phyloP scores from a whole-genome alignment of 2,888 invertebrate species.

The Polymixis lichenea region DNA sequence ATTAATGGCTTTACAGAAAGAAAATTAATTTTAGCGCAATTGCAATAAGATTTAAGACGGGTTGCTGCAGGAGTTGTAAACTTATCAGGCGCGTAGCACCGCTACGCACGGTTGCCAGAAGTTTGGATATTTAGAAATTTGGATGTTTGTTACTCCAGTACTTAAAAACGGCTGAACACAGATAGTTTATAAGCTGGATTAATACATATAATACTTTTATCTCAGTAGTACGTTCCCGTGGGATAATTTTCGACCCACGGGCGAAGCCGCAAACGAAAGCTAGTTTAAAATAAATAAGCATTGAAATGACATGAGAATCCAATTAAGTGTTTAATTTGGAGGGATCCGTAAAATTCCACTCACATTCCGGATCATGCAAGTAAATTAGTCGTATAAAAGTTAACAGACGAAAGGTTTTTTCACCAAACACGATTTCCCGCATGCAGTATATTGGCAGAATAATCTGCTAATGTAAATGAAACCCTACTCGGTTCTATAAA shows the following conservation, averaged over 20 bases:
- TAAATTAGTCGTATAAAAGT: slow-evolving; percentile 43
- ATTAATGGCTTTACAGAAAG: background rate
- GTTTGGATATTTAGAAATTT: too few species aligned
- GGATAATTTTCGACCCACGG: too few species aligned
- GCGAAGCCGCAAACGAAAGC: background rate
- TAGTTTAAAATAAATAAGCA: background rate
- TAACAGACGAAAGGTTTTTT: slow-evolving; percentile 21
- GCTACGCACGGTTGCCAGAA: slow-evolving; percentile 2
- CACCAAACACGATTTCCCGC: slow-evolving; percentile 22
- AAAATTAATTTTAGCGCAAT: background rate
- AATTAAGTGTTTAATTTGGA: slow-evolving; percentile 10
- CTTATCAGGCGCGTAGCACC: background rate
- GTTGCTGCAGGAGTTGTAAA: background rate
- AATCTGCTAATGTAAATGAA: slow-evolving; percentile 60
- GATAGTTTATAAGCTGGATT: too few species aligned
- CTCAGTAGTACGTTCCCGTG: too few species aligned
- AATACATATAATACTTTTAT: too few species aligned
- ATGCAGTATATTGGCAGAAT: slow-evolving; percentile 50
- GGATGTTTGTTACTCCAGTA: too few species aligned
- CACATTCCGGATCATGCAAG: slow-evolving; percentile 11
- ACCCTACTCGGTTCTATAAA: slow-evolving; percentile 50
- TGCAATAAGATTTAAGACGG: background rate
- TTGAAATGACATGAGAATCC: slow-evolving; percentile 15
- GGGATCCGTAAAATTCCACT: slow-evolving; percentile 1
- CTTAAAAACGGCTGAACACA: too few species aligned